Percentiles rank a stretch among this genome's conserved stretches.
These are phyloP conservation scores for Hyperoplus immaculatus DNA, from an alignment of 2,797 vertebrate species.

Conservation along the genomic window DNA sequence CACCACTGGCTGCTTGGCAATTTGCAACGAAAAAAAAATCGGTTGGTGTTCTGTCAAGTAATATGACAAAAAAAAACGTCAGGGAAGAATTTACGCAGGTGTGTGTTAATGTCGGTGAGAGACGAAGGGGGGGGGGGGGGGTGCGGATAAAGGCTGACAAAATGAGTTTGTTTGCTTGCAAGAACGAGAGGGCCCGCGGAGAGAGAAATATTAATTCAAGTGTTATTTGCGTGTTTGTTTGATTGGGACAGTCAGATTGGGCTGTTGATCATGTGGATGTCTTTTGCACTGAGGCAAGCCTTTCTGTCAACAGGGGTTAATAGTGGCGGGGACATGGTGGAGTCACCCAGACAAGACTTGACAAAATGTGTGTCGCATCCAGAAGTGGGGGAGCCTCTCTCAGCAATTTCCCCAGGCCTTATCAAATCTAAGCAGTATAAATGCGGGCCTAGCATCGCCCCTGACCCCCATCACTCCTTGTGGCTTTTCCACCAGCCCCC, in stretches of 20 bases:
- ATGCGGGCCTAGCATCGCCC: conserved; percentile 55
- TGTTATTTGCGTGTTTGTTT: conserved; percentile 23
- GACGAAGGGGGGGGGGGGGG: conserved; percentile 20
- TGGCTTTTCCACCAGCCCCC: conserved; percentile 42
- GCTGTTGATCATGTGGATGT: conserved; percentile 49
- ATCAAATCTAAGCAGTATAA: conserved; percentile 74
- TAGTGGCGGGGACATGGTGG: conserved; percentile 41
- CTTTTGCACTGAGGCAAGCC: conserved; percentile 15
- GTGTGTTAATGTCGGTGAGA: conserved; percentile 46
- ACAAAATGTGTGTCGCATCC: conserved; percentile 44
- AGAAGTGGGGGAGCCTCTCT: conserved; percentile 61
- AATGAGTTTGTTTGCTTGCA: conserved; percentile 33
- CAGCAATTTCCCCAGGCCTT: conserved; percentile 67
- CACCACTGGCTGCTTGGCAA: conserved; percentile 77
- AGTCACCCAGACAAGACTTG: conserved; percentile 44
- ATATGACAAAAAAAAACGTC: conserved; percentile 75
- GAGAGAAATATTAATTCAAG: conserved; percentile 39
- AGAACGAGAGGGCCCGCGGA: conserved; percentile 15
- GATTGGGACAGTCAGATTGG: conserved; percentile 32
- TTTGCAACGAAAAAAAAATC: conserved; percentile 48
- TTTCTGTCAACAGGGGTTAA: conserved; percentile 58
- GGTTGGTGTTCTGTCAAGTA: conserved; percentile 72
- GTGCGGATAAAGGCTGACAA: not conserved
- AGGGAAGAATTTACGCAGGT: conserved; percentile 44
- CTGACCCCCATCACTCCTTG: conserved; percentile 62